Evolutionary conservation across 2,888 invertebrate species (phyloP), one percentile per base, ranked within the genome.

Genomic region (Argynnis bischoffii): DNA sequence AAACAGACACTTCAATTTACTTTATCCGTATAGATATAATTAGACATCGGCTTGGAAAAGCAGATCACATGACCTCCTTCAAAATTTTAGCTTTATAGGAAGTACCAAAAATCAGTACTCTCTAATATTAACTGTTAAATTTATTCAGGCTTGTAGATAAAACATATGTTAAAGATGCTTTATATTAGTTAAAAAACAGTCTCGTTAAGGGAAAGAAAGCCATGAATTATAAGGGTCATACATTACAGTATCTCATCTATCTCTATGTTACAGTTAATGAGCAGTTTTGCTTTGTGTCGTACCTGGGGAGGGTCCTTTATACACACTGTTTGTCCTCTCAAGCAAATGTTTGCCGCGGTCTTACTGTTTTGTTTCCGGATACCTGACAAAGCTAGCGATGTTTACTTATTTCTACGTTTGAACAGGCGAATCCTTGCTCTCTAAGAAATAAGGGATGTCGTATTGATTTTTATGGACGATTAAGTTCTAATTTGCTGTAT

Each of bases 261-360:
- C 55, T 67, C 31, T 59, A 31, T 63, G 13, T 51, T 66, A 63
- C 55, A 53, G 65, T 66, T 70, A 70, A 70, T 66, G 64, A 70
- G 70, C 65, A 65, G 55, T 64, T 51, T 64, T 14, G 35, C 71
- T 71, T 66, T 66, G 71, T 69, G 50, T 55, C 59, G 26, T 56
- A 63, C 57, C 57, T 54, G 64, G 61, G 48, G 31, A 67, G 66
- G 56, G 53, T 63, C 68, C 67, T 69, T 64, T 60, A 64, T 54
- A 31, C 54, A 41, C 48, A 14, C 41, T 46, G 69, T 66, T 72
- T 70, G 63, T 66, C 59, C 64, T 54, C 66, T 68, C 63, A 67
- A 41, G 66, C 68, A 70, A 73, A 72, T 70, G 68, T 72, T 73
- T 73, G 72, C 61, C 64, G 64, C 66, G 69, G 71, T 69, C 59